Evolutionary conservation across 2,113 vertebrate genomes (phyloP).

Genomic region (Eudorcas thomsonii): DNA sequence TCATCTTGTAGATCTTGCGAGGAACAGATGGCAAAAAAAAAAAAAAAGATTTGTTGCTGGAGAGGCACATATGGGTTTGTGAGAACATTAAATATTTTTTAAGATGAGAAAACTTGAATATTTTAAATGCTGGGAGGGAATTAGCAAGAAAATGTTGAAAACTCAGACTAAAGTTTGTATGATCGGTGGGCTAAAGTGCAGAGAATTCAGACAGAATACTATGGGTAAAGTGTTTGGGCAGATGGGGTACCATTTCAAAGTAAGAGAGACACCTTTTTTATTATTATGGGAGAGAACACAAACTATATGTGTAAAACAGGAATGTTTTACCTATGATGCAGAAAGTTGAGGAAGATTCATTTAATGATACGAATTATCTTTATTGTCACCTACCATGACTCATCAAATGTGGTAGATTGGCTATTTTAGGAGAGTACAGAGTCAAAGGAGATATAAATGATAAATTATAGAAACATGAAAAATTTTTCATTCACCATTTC

Average conservation of each 20-base stretch:
- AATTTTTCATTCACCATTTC: background rate
- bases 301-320: background rate
- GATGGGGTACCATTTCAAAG: background rate
- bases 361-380: background rate
- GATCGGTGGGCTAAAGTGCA: background rate
- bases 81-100: background rate
- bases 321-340: background rate
- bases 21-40: background rate
- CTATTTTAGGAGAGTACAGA: background rate
- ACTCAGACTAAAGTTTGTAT: background rate
- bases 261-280: background rate
- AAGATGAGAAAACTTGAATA: background rate
- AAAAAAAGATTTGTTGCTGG: background rate
- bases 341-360: background rate
- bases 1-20: background rate
- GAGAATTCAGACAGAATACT: background rate
- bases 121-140: background rate
- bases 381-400: background rate
- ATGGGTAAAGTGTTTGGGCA: accelerated
- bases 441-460: background rate
- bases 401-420: background rate
- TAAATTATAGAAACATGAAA: background rate
- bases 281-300: accelerated
- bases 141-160: background rate
- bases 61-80: background rate